A percentile compares a stretch with the other conserved stretches of the same genome.
phyloP scores from a whole-genome alignment of 2,113 vertebrate species.

The Ageneiosus marmoratus region DNA sequence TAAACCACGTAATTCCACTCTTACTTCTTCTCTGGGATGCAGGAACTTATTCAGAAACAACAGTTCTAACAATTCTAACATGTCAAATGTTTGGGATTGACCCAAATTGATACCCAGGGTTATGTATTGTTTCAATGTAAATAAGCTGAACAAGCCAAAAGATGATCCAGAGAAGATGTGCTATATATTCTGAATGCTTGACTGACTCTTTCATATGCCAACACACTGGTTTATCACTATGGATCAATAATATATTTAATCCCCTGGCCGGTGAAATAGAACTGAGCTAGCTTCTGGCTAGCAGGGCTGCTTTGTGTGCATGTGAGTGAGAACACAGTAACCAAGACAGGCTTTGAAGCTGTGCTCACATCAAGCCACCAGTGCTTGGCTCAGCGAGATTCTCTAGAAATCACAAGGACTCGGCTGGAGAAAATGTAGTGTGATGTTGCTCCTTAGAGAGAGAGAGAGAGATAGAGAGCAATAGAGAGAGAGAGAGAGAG shows the following conservation, averaged over 20 bases:
- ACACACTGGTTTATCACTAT: slow-evolving; percentile 1
- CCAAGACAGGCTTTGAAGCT: slow-evolving; percentile 19
- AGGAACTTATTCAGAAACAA: neutral
- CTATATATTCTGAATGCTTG: neutral
- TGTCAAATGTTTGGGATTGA: neutral
- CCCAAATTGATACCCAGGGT: neutral
- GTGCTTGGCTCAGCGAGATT: neutral
- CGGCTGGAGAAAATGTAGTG: slow-evolving; percentile 43
- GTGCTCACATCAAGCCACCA: slow-evolving; percentile 9
- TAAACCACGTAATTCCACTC: neutral
- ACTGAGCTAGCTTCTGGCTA: slow-evolving; percentile 14
- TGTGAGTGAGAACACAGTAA: neutral
- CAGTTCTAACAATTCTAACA: neutral
- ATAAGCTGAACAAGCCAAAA: neutral
- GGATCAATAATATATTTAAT: slow-evolving; percentile 22
- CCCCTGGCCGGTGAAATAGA: neutral
- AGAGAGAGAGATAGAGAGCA: neutral
- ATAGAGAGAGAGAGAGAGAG: slow-evolving; percentile 2
- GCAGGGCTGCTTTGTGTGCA: neutral
- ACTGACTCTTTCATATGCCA: neutral
- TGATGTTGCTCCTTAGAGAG: slow-evolving; percentile 45
- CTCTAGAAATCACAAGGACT: slow-evolving; percentile 21
- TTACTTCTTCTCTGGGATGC: neutral
- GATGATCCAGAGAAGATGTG: neutral
- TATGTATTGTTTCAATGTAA: neutral